Evolutionary conservation across 2,113 vertebrate species (phyloP).

Genomic region (Peromyscus polionotus): DNA sequence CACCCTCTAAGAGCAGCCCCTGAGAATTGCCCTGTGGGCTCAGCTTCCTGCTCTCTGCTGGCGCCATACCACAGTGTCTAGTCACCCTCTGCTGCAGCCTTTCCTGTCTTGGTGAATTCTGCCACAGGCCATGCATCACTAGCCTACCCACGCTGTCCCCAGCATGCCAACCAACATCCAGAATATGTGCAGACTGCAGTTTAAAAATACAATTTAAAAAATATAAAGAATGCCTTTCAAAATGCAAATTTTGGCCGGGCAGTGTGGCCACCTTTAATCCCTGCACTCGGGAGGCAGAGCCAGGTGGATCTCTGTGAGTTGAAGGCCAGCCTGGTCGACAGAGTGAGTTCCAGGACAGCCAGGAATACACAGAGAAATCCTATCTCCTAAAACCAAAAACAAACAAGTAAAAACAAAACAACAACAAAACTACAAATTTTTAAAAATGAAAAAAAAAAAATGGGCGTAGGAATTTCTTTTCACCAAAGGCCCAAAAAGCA

Average conservation of each 20-base stretch:
- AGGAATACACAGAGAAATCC: neutral
- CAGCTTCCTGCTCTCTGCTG: too few species aligned
- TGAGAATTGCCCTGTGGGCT: too few species aligned
- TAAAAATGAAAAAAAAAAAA: neutral
- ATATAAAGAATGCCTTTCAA: neutral
- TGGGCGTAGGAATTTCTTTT: neutral
- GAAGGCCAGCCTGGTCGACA: neutral
- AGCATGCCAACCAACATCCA: neutral
- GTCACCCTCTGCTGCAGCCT: neutral
- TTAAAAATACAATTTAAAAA: neutral
- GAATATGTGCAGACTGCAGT: neutral
- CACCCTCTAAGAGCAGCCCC: neutral
- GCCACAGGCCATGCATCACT: neutral
- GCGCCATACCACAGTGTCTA: neutral
- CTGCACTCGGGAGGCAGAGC: neutral
- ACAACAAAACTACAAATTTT: neutral
- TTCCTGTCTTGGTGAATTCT: neutral
- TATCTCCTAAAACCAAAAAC: neutral
- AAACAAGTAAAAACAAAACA: neutral
- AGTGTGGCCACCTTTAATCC: neutral
- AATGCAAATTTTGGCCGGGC: neutral
- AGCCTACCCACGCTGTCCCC: too few species aligned
- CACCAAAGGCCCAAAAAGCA: neutral
- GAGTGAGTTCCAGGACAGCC: neutral
- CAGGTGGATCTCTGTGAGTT: neutral